Conservation (phyloP, 2,888 invertebrate species). For the Alentia gelatinosa region DNA sequence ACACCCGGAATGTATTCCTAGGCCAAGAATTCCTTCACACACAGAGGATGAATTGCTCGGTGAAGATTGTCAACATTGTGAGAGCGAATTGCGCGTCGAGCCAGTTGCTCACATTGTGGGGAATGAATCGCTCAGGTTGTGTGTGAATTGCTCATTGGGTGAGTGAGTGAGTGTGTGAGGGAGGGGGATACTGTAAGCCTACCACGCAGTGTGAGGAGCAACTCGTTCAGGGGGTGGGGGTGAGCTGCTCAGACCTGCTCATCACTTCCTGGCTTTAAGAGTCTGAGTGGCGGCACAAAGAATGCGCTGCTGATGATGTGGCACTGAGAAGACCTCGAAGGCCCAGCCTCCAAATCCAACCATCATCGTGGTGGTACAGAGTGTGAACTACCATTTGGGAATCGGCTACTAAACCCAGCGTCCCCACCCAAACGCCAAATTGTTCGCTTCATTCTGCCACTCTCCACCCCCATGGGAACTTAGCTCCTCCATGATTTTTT, state of each 20-base stretch:
- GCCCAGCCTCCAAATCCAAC: background rate
- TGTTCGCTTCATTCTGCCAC: constrained; percentile 8
- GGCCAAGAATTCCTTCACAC: too few relatives aligned
- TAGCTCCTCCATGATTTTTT: background rate
- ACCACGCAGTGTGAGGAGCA: background rate
- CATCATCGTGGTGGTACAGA: background rate
- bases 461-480: background rate
- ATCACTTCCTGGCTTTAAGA: background rate
- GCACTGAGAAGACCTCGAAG: background rate
- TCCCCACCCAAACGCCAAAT: background rate
- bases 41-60: background rate
- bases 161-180: too few relatives aligned
- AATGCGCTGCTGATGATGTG: constrained; percentile 18
- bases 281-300: constrained; percentile 16
- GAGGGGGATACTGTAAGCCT: background rate
- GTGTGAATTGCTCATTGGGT: background rate
- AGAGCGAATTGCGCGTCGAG: background rate
- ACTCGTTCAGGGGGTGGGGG: background rate
- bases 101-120: background rate
- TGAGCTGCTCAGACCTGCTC: constrained; percentile 4
- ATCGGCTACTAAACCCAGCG: background rate
- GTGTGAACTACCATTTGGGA: background rate
- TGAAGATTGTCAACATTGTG: background rate
- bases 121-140: background rate
- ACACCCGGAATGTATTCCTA: too few relatives aligned